A percentile compares a stretch with the other conserved stretches of the same genome.
These are phyloP conservation scores for Clostera curtula DNA, from an alignment of 2,888 invertebrate genomes.

Conservation along the genomic window DNA sequence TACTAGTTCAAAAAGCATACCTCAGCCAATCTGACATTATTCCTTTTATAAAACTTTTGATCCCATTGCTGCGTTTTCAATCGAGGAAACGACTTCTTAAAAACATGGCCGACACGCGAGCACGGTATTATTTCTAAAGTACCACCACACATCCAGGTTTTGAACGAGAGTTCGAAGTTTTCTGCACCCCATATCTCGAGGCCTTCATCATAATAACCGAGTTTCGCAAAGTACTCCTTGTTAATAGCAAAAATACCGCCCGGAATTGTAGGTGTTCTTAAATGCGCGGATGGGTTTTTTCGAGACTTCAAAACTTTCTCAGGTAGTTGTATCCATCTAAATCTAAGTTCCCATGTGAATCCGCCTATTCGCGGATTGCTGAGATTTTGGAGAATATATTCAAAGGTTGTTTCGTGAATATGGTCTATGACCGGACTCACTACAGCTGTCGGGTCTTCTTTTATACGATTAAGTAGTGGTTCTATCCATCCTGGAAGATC, in stretches of 20 bases:
- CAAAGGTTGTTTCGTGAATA: slow-evolving; percentile 90
- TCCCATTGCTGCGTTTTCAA: no score
- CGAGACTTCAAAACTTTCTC: slow-evolving; percentile 84
- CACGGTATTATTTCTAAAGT: slow-evolving; percentile 97
- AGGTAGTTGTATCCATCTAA: slow-evolving; percentile 96
- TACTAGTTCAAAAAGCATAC: slow-evolving; percentile 40
- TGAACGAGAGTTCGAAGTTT: slow-evolving; percentile 96
- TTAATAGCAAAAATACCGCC: slow-evolving; percentile 97
- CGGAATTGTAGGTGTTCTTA: slow-evolving; percentile 96
- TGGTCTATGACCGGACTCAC: slow-evolving; percentile 95
- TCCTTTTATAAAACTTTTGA: slow-evolving; percentile 91
- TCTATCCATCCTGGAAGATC: slow-evolving; percentile 86
- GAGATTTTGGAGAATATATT: slow-evolving; percentile 85
- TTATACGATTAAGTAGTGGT: slow-evolving; percentile 88
- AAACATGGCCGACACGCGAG: slow-evolving; percentile 98
- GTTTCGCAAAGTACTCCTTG: slow-evolving; percentile 87
- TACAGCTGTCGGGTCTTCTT: slow-evolving; percentile 82
- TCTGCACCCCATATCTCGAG: slow-evolving; percentile 99
- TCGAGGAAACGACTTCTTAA: slow-evolving; percentile 93
- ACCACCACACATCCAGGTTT: slow-evolving; percentile 99
- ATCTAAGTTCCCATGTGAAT: slow-evolving; percentile 93
- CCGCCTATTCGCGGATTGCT: slow-evolving; percentile 88
- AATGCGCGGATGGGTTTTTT: slow-evolving; percentile 85
- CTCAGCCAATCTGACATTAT: slow-evolving; percentile 94
- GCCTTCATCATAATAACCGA: slow-evolving; percentile 97